A percentile compares a stretch with the other conserved stretches of the same genome.
Conservation (phyloP, 2,888 invertebrate genomes). For the Sacculina carcini region DNA sequence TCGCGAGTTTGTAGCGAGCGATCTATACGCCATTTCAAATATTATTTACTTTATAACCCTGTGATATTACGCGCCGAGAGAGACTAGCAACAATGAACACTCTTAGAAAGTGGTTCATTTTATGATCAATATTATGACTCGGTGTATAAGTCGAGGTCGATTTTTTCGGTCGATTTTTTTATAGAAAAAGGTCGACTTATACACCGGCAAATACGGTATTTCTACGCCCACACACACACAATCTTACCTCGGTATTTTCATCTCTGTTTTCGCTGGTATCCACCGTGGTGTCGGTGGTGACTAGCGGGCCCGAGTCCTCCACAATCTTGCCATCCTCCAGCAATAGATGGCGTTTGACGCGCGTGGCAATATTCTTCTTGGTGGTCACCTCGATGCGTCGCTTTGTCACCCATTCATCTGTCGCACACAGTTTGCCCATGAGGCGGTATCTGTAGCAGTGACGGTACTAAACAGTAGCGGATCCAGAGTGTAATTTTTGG, state of each 20-base stretch:
- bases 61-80: no score
- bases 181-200: no score
- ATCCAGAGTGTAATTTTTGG: neutral
- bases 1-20: no score
- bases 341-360: conserved; percentile 58
- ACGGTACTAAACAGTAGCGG: neutral
- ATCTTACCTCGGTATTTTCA: conserved; percentile 68
- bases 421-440: conserved; percentile 15
- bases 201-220: no score
- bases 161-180: no score
- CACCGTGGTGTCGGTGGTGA: conserved; percentile 14
- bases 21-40: no score
- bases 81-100: no score
- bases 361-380: conserved; percentile 65
- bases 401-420: conserved; percentile 80
- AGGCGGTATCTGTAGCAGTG: no score
- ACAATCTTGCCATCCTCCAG: conserved; percentile 71
- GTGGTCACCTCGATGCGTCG: conserved; percentile 71
- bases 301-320: conserved; percentile 50
- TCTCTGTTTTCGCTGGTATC: conserved; percentile 71
- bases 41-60: no score
- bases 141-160: no score
- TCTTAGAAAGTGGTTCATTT: no score
- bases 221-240: conserved; percentile 64
- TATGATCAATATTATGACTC: no score